These are phyloP conservation scores for Phocoena sinus DNA, from an alignment of 2,113 vertebrate species.

Conservation along the genomic window DNA sequence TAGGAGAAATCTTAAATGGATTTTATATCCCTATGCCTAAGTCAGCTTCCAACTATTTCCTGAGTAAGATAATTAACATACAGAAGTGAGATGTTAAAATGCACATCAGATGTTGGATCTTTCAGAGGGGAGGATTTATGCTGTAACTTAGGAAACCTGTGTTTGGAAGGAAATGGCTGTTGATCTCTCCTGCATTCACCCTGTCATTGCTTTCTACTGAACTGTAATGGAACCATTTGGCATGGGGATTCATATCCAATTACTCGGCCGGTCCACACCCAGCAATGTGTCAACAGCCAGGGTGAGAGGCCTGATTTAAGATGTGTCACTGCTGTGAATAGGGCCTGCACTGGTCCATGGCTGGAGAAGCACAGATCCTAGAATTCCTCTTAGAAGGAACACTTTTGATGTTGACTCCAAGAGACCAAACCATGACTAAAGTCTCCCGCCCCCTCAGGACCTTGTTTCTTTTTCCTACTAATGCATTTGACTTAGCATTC, in stretches of 20 bases:
- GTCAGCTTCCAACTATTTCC: neutral
- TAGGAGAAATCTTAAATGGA: neutral
- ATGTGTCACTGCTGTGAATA: neutral
- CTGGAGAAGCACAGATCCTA: neutral
- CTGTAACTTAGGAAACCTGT: neutral
- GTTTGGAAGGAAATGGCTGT: neutral
- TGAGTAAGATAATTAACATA: neutral
- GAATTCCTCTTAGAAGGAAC: neutral
- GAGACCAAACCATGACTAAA: neutral
- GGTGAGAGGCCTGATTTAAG: constrained; percentile 63
- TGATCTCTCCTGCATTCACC: constrained; percentile 14
- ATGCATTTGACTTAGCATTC: neutral
- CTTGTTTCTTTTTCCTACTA: constrained; percentile 1
- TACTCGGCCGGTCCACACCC: constrained; percentile 11
- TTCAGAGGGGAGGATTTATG: neutral
- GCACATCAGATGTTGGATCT: neutral
- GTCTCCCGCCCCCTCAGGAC: neutral
- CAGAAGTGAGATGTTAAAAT: neutral
- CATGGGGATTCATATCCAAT: neutral
- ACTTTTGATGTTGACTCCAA: constrained; percentile 12
- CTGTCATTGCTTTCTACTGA: neutral
- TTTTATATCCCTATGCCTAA: neutral
- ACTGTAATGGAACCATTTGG: constrained; percentile 33
- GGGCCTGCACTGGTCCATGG: neutral
- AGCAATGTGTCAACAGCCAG: constrained; percentile 52